Evolutionary conservation across 2,113 vertebrate genomes (phyloP).

Genomic region (Stictonetta naevosa): DNA sequence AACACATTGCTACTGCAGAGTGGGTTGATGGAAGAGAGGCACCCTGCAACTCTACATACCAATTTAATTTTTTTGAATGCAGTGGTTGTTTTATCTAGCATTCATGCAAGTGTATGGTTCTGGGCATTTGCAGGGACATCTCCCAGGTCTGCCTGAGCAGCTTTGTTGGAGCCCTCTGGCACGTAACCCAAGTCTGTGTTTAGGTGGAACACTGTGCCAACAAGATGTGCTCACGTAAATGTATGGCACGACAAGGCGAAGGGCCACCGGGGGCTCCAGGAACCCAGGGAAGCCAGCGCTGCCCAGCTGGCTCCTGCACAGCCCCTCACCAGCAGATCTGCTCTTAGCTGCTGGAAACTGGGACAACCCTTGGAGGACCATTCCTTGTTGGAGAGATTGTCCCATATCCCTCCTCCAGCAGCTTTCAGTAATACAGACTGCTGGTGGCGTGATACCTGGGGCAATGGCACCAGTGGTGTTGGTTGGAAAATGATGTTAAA

Average conservation of each 20-base stretch:
- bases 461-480: not conserved
- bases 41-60: too few relatives aligned
- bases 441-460: not conserved
- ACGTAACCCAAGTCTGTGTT: not conserved
- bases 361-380: not conserved
- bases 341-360: not conserved
- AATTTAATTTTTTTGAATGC: not conserved
- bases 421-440: not conserved
- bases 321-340: not conserved
- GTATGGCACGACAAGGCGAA: not conserved
- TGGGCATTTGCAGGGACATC: fast-evolving
- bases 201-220: fast-evolving
- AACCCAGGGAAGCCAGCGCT: not conserved
- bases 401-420: not conserved
- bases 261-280: not conserved
- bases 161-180: not conserved
- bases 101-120: not conserved
- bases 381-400: not conserved
- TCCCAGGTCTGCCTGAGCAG: not conserved
- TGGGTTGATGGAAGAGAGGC: not conserved
- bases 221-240: not conserved
- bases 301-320: not conserved
- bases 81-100: not conserved
- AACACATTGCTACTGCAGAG: not conserved
- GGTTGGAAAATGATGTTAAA: not conserved